These are phyloP conservation scores for Halocynthia roretzi DNA, from an alignment of 23 tunicate species.

Conservation along the genomic window DNA sequence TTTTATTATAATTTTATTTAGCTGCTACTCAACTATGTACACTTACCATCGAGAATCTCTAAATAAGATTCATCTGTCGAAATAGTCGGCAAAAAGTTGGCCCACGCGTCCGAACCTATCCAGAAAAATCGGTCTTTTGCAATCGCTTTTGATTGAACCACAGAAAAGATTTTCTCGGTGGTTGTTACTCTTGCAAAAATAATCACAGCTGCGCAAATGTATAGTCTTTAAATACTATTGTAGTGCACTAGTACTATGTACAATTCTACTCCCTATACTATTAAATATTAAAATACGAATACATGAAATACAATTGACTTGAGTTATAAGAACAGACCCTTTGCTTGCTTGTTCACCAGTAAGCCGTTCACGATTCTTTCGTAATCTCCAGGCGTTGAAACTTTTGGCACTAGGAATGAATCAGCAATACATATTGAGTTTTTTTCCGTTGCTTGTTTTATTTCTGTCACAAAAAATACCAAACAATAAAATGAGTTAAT, in stretches of 20 bases:
- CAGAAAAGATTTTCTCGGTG: conserved; percentile 49
- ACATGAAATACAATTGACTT: no score
- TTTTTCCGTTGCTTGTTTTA: conserved; percentile 7
- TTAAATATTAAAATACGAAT: no score
- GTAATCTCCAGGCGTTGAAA: conserved; percentile 6
- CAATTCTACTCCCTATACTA: no score
- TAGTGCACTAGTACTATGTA: no score
- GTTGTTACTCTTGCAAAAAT: conserved; percentile 41
- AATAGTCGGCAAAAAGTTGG: conserved; percentile 21
- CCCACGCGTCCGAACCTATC: conserved; percentile 71
- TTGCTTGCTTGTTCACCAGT: conserved; percentile 9
- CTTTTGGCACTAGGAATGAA: conserved; percentile 5
- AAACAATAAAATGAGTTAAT: no score
- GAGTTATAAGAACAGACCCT: background rate
- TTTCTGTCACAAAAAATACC: conserved; percentile 12
- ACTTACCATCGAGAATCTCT: conserved; percentile 20
- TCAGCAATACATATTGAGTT: conserved; percentile 23
- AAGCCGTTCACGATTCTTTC: conserved; percentile 1
- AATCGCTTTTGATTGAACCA: conserved; percentile 28
- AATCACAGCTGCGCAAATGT: conserved; percentile 35
- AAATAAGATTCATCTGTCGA: conserved; percentile 1
- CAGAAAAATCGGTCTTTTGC: conserved; percentile 36
- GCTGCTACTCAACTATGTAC: background rate
- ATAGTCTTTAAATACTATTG: no score
- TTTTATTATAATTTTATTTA: no score